Conservation (phyloP, 2,113 vertebrate genomes). For the Campylomormyrus numenius region DNA sequence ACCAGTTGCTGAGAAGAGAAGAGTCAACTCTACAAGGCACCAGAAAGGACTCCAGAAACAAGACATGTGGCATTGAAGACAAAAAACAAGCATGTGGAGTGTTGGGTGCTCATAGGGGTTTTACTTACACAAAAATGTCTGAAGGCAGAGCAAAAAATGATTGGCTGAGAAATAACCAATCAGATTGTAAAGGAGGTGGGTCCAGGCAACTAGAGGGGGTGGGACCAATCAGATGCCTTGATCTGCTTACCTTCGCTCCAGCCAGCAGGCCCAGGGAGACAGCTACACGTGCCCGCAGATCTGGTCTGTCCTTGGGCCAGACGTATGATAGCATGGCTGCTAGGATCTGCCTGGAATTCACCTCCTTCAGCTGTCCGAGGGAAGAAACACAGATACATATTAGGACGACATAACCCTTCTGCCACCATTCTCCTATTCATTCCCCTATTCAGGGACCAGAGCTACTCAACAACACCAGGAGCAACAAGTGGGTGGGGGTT, state of each 20-base stretch:
- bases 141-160: neutral
- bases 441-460: neutral
- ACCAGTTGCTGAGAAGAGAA: neutral
- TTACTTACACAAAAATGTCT: neutral
- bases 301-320: conserved; percentile 91
- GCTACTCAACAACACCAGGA: neutral
- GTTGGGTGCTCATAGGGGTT: neutral
- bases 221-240: neutral
- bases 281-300: conserved; percentile 82
- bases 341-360: conserved; percentile 76
- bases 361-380: conserved; percentile 73
- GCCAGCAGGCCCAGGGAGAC: conserved; percentile 81
- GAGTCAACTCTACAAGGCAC: neutral
- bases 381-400: conserved; percentile 32
- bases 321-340: conserved; percentile 87
- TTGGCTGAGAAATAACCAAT: neutral
- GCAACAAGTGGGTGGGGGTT: neutral
- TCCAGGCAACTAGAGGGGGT: neutral
- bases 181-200: neutral
- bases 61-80: neutral
- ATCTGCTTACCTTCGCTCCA: conserved; percentile 75
- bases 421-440: neutral
- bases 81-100: neutral
- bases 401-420: neutral
- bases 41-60: neutral